These are phyloP conservation scores for Brachypodius melanocephalos DNA, from an alignment of 2,113 vertebrate species.

Conservation along the genomic window DNA sequence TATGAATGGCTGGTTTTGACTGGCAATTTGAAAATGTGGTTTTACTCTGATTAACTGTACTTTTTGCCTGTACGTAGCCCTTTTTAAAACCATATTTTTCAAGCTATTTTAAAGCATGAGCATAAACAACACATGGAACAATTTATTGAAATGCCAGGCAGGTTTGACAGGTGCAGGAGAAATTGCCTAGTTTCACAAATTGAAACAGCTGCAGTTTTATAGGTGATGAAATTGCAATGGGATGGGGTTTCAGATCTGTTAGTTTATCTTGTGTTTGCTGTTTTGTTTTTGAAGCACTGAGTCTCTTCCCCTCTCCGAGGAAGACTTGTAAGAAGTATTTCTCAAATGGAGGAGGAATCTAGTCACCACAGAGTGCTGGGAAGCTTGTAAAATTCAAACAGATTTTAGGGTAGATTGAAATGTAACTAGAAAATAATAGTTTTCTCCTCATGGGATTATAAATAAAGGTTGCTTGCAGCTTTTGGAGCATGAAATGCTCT, in stretches of 20 bases:
- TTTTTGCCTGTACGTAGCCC: background rate
- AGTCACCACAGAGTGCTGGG: background rate
- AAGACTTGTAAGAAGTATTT: background rate
- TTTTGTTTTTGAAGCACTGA: background rate
- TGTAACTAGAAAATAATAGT: background rate
- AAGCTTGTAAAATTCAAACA: background rate
- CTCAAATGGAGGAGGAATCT: background rate
- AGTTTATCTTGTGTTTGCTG: background rate
- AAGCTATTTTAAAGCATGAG: background rate
- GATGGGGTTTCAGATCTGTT: background rate
- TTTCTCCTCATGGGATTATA: background rate
- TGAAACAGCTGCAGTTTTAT: conserved; percentile 29
- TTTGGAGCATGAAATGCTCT: background rate
- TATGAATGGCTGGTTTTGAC: background rate
- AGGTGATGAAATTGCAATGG: background rate
- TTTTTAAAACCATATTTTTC: background rate
- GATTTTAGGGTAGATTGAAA: background rate
- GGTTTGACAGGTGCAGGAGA: conserved; percentile 35
- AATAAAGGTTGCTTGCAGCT: background rate
- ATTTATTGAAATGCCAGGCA: conserved; percentile 19
- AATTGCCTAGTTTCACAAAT: background rate
- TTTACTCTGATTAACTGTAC: background rate
- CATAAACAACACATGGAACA: conserved; percentile 16
- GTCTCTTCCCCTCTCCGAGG: background rate
- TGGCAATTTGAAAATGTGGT: conserved; percentile 18